Evolutionary conservation across 2,113 vertebrate genomes (phyloP), one percentile per base, ranked within the genome.

Genomic region (Electrona antarctica): DNA sequence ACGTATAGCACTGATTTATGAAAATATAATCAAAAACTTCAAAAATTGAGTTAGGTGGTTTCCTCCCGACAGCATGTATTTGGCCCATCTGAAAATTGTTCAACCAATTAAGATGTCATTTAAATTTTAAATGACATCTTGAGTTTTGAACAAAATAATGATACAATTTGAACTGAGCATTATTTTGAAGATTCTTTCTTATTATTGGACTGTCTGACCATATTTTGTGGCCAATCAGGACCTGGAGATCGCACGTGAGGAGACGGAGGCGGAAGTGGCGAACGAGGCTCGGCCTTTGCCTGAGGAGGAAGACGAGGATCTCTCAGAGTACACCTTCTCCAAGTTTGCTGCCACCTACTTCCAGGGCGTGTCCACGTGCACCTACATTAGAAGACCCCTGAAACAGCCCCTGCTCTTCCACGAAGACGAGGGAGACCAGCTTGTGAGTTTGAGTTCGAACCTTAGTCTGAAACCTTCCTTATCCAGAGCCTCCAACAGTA

Each of bases 311-410:
- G 94, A 97, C 7, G 97, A 98, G 73, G 97, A 99, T 72, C 91
- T 99, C 61, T 98, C 97, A 0, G 96, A 99, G 79, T 98, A 98
- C 64, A 99, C 98, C 72, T 99, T 98, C 75, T 95, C 97, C 83
- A 99, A 99, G 91, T 99, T 98, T 13, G 93, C 97, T 0, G 97
- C 98, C 75, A 98, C 98, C 0, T 99, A 99, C 86, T 99, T 99
- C 90, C 98, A 99, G 88, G 96, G 97, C 57, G 95, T 97, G 0
- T 96, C 95, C 1, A 97, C 96, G 0, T 92, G 97, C 85, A 95
- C 95, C 0, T 98, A 99, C 65, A 91, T 96, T 67, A 91, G 96
- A 8, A 92, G 98, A 0, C 94, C 97, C 0, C 94, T 99, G 52
- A 99, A 98, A 77, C 96, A 98, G 68, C 97, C 97, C 0, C 92